Base-by-base conservation (phyloP, 2,113 vertebrate genomes). In the Carlito syrichta region DNA sequence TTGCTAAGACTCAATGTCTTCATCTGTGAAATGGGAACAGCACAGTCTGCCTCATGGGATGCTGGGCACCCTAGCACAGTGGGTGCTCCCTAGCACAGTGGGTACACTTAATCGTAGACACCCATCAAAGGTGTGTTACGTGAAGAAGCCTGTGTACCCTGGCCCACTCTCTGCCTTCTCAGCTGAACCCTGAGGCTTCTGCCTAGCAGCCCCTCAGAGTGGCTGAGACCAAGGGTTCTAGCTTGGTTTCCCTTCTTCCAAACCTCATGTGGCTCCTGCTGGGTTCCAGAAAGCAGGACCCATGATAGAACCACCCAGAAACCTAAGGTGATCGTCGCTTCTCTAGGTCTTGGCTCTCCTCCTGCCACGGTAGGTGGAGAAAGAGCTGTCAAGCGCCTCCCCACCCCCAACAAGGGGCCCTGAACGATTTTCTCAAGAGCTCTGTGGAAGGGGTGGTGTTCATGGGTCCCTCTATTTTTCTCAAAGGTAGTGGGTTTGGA, bases 221-320 rank as follows among this genome's bases (percentile, higher is more conserved):
- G 43, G 76, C 84, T 69, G 35, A 79, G 56, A 68, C 27, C 45
- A 40, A 50, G n/a, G 19, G 4, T 74, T 82, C 79, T 66, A 30
- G 40, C 52, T 86, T 48, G 6, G 58, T 71, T 86, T 88, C 73
- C 68, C 68, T 19, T 52, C 58, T 93, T 91, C 50, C 2, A 27
- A 86, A 27, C 63, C 45, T 85, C 40, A 66, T 32, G 52, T 63
- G 90, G 68, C 78, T 30, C 35, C 30, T 85, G 8, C 8, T 50
- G 22, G 40, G 74, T 30, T 60, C 84, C 95, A 92, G 79, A 92
- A 56, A 87, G 84, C 69, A 87, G 77, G 66, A 56, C 66, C 50
- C 54, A 20, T 17, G 43, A 78, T 8, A 40, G 52, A 45, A 60
- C n/a, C 20, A 22, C 58, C 35, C 81, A 91, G 71, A 89, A 82